Percentiles rank a stretch among this genome's conserved stretches.
Conservation (phyloP, 1,140 invertebrate species). For the Drosophila santomea region DNA sequence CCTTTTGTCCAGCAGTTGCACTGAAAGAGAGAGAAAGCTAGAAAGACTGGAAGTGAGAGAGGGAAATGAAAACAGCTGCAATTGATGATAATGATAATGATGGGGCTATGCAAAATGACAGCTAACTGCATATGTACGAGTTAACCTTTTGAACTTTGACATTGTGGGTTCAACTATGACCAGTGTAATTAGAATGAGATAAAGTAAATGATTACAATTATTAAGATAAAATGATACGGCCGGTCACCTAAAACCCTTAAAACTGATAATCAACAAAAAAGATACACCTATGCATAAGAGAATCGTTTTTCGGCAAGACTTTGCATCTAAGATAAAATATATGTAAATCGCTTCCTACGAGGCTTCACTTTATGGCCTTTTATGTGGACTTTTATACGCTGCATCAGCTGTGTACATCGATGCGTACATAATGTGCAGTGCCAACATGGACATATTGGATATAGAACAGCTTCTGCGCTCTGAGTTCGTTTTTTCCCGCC, state of each 20-base stretch:
- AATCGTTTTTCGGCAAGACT: too few species aligned
- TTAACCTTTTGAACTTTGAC: constrained; percentile 50
- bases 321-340: background rate
- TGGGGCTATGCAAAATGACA: constrained; percentile 17
- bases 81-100: constrained; percentile 43
- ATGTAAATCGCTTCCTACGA: background rate
- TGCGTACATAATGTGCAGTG: constrained; percentile 6
- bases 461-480: constrained; percentile 17
- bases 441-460: constrained; percentile 3
- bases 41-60: background rate
- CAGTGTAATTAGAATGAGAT: background rate
- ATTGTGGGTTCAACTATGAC: background rate
- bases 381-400: background rate
- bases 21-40: background rate
- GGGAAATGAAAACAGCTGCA: constrained; percentile 43
- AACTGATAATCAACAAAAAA: too few species aligned
- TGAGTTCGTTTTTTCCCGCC: constrained; percentile 17
- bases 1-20: background rate
- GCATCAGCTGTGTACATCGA: constrained; percentile 1
- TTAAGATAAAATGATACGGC: background rate
- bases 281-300: too few species aligned
- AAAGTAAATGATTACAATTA: background rate
- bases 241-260: background rate
- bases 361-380: background rate
- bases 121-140: constrained; percentile 8